A percentile compares a stretch with the other conserved stretches of the same genome.
Evolutionary conservation across 1,140 invertebrate genomes (phyloP).

Genomic region (Amyelois transitella): DNA sequence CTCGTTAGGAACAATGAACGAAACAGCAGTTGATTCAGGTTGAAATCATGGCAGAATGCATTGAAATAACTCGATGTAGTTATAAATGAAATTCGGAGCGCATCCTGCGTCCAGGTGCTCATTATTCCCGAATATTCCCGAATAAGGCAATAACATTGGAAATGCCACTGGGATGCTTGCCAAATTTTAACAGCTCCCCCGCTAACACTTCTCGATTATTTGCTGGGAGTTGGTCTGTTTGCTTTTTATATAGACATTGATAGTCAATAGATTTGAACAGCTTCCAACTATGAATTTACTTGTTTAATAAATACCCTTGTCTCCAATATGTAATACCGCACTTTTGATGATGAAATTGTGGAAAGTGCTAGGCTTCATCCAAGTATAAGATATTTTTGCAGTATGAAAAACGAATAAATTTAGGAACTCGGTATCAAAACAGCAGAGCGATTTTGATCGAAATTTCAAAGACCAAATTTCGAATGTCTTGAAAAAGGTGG

Average conservation of each 20-base stretch:
- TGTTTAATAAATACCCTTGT: too few relatives aligned
- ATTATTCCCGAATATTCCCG: background rate
- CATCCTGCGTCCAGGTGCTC: background rate
- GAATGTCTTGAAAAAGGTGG: too few relatives aligned
- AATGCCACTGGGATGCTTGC: conserved; percentile 22
- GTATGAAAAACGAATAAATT: too few relatives aligned
- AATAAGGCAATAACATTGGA: background rate
- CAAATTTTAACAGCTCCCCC: conserved; percentile 34
- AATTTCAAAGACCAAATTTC: too few relatives aligned
- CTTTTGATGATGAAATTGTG: too few relatives aligned
- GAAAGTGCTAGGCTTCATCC: too few relatives aligned
- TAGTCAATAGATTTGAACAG: background rate
- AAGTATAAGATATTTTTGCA: too few relatives aligned
- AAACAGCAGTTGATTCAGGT: background rate
- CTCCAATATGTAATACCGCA: too few relatives aligned
- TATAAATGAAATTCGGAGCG: background rate
- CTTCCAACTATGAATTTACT: background rate
- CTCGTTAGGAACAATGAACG: background rate
- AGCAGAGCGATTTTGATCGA: too few relatives aligned
- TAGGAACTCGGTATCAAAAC: too few relatives aligned
- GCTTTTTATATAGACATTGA: conserved; percentile 1
- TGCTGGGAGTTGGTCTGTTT: background rate
- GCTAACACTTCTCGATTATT: conserved; percentile 7
- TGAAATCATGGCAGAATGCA: background rate
- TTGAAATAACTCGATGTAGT: background rate